These are phyloP conservation scores for Hanleya hanleyi DNA, from an alignment of 2,888 invertebrate species.

Conservation along the genomic window DNA sequence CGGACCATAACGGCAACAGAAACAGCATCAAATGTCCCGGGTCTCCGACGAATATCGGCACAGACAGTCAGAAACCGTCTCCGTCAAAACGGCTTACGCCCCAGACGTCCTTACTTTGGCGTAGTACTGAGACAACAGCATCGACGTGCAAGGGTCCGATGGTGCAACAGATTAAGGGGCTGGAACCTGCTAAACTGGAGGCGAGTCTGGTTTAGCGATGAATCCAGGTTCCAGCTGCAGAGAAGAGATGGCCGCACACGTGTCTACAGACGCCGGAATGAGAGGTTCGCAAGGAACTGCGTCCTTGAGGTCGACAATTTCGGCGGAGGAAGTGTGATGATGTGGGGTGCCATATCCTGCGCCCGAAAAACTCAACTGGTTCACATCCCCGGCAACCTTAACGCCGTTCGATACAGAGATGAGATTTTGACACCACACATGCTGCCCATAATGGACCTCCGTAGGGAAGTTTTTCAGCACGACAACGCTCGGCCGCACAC, in stretches of 20 bases:
- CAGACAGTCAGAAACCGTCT: slow-evolving; percentile 12
- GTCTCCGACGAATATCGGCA: not conserved
- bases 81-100: not conserved
- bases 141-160: not conserved
- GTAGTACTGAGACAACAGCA: not conserved
- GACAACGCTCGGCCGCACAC: too few species aligned
- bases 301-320: slow-evolving; percentile 16
- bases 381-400: too few species aligned
- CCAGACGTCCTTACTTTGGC: not conserved
- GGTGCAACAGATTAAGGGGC: not conserved
- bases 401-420: too few species aligned
- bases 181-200: not conserved
- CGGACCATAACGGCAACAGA: slow-evolving; percentile 3
- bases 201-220: not conserved
- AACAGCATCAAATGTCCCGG: not conserved
- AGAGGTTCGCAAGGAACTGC: slow-evolving; percentile 17
- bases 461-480: too few species aligned
- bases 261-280: slow-evolving; percentile 14
- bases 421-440: not conserved
- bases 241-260: slow-evolving; percentile 14
- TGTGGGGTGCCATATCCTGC: slow-evolving; percentile 21
- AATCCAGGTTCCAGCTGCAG: too few species aligned
- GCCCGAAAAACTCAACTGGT: not conserved
- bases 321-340: slow-evolving; percentile 33
- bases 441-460: too few species aligned